Percentiles rank a stretch among this genome's conserved stretches.
These are phyloP conservation scores for Xiphophorus couchianus DNA, from an alignment of 2,113 vertebrate species.

Conservation along the genomic window DNA sequence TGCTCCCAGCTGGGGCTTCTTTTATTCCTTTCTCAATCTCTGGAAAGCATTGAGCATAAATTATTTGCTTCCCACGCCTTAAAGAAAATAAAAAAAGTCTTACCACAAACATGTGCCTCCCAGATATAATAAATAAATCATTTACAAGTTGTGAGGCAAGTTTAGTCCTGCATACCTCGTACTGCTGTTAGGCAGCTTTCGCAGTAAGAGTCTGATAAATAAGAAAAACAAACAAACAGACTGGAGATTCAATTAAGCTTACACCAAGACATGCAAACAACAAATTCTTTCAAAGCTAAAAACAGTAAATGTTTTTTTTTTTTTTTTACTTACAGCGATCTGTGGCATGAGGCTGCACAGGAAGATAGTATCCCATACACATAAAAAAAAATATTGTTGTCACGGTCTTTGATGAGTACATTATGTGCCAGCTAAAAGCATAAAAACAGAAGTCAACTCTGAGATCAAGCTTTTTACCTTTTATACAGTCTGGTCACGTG, in stretches of 20 bases:
- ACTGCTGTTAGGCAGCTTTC: constrained; percentile 69
- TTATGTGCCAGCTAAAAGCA: neutral
- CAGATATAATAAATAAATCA: neutral
- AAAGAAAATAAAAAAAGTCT: neutral
- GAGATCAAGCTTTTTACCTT: constrained; percentile 11
- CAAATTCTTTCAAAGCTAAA: neutral
- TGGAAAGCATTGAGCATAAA: constrained; percentile 16
- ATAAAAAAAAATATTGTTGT: constrained; percentile 36
- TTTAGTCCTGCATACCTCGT: constrained; percentile 47
- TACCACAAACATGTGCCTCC: neutral
- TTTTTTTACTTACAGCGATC: constrained; percentile 64
- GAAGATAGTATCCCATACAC: constrained; percentile 34
- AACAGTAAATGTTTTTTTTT: neutral
- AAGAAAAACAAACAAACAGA: constrained; percentile 3
- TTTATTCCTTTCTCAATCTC: constrained; percentile 62
- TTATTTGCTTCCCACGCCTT: neutral
- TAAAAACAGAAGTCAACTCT: neutral
- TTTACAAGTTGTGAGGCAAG: neutral
- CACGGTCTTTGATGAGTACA: constrained; percentile 36
- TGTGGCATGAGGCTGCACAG: constrained; percentile 32
- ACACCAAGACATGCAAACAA: constrained; percentile 1
- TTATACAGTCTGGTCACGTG: constrained; percentile 38
- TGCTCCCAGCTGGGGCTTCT: constrained; percentile 36
- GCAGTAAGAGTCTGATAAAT: constrained; percentile 64
- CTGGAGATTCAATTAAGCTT: neutral